Conservation (phyloP, 2,888 invertebrate species). For the Apocheima hispidaria region DNA sequence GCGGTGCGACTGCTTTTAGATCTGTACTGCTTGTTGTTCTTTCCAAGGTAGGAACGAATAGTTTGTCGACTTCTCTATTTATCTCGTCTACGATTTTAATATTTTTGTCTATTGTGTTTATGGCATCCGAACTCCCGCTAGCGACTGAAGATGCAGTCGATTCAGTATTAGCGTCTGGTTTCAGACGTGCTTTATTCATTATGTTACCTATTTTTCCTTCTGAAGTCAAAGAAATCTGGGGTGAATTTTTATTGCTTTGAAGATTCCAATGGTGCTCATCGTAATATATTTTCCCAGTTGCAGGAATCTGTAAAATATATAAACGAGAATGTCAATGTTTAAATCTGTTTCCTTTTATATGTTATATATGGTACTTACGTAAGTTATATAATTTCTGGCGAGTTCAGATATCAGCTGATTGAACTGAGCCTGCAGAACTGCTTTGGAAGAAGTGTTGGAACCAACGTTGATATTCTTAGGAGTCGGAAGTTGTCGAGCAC, state of each 20-base stretch:
- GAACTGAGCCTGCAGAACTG: slow-evolving; percentile 74
- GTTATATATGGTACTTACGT: slow-evolving; percentile 56
- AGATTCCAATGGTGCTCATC: slow-evolving; percentile 70
- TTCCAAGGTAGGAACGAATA: slow-evolving; percentile 74
- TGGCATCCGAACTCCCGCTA: slow-evolving; percentile 73
- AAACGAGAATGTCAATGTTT: background rate
- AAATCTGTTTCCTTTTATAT: background rate
- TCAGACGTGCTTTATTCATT: slow-evolving; percentile 65
- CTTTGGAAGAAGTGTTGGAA: slow-evolving; percentile 49
- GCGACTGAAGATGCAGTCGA: slow-evolving; percentile 67
- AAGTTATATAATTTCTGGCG: slow-evolving; percentile 67
- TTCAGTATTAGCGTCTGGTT: slow-evolving; percentile 64
- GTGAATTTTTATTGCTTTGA: slow-evolving; percentile 43
- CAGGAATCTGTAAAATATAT: slow-evolving; percentile 63
- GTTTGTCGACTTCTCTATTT: slow-evolving; percentile 74
- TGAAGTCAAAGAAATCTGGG: slow-evolving; percentile 34
- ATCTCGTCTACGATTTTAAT: slow-evolving; percentile 66
- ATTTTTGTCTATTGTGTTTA: slow-evolving; percentile 64
- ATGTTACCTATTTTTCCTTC: slow-evolving; percentile 73
- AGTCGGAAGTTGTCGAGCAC: slow-evolving; percentile 88
- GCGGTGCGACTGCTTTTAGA: slow-evolving; percentile 71
- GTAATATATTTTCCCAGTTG: slow-evolving; percentile 68
- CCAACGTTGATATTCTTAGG: slow-evolving; percentile 47
- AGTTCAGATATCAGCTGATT: slow-evolving; percentile 69
- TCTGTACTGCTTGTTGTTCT: slow-evolving; percentile 78